These are phyloP conservation scores for Lepidocolaptes lacrymiger DNA, from an alignment of 2,797 vertebrate genomes.

Conservation along the genomic window DNA sequence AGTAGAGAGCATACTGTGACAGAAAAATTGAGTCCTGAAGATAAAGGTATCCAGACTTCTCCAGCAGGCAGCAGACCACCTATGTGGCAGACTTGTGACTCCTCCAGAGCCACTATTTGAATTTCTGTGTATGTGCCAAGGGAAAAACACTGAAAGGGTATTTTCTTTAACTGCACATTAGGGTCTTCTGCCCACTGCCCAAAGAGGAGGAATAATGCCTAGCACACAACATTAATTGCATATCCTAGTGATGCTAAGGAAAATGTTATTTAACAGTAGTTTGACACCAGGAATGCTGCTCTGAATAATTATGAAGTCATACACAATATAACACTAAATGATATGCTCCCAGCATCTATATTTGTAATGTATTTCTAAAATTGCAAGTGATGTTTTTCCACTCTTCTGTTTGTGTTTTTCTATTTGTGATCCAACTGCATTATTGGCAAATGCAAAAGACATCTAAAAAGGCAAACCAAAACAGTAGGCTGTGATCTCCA, in stretches of 20 bases:
- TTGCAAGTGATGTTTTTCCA: not conserved
- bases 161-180: slow-evolving; percentile 8
- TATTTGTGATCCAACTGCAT: not conserved
- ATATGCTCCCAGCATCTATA: not conserved
- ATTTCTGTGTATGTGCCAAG: slow-evolving; percentile 34
- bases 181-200: not conserved
- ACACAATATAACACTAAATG: not conserved
- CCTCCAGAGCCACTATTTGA: slow-evolving; percentile 2
- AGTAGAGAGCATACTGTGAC: not conserved
- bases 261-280: not conserved
- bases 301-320: not conserved
- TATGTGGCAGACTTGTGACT: slow-evolving; percentile 51
- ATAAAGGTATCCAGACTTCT: slow-evolving; percentile 44
- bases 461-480: slow-evolving; percentile 26
- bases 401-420: not conserved
- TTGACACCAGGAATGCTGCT: not conserved
- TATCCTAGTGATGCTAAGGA: not conserved
- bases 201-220: not conserved
- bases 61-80: slow-evolving; percentile 52
- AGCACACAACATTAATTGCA: slow-evolving; percentile 7
- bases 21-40: slow-evolving; percentile 48
- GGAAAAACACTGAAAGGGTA: slow-evolving; percentile 17
- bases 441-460: not conserved
- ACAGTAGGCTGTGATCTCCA: slow-evolving; percentile 9
- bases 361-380: not conserved